Percentiles rank a stretch among this genome's conserved stretches.
These are phyloP conservation scores for Germaria angustata DNA, from an alignment of 2,888 invertebrate genomes.

Conservation along the genomic window DNA sequence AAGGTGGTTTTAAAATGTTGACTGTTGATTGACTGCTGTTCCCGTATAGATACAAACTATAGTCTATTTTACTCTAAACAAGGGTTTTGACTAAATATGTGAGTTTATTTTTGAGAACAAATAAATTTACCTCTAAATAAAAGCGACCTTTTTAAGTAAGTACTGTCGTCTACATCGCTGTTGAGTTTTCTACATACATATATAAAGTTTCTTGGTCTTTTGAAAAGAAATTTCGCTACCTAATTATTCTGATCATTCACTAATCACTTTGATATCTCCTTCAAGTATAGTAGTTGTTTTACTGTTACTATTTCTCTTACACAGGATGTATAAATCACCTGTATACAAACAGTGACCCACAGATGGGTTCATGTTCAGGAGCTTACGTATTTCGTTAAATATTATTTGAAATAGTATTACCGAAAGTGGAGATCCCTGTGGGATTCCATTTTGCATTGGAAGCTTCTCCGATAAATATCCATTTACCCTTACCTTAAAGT, in stretches of 20 bases:
- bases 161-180: background rate
- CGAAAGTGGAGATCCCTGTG: no score
- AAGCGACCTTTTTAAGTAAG: background rate
- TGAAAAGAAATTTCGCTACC: no score
- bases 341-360: background rate
- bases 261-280: background rate
- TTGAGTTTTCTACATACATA: background rate
- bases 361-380: background rate
- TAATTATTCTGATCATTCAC: no score
- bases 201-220: background rate
- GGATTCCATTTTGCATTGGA: no score
- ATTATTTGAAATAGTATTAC: background rate
- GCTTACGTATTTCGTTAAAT: background rate
- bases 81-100: background rate
- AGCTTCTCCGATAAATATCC: no score
- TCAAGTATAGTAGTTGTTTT: background rate
- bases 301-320: background rate
- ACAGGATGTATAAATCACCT: background rate
- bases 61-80: background rate
- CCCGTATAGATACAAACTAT: background rate
- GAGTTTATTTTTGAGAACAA: background rate
- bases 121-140: background rate
- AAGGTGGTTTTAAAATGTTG: background rate
- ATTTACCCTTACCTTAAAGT: no score
- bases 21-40: background rate